Conservation (phyloP, 2,888 invertebrate genomes). For the Megastigmus dorsalis region DNA sequence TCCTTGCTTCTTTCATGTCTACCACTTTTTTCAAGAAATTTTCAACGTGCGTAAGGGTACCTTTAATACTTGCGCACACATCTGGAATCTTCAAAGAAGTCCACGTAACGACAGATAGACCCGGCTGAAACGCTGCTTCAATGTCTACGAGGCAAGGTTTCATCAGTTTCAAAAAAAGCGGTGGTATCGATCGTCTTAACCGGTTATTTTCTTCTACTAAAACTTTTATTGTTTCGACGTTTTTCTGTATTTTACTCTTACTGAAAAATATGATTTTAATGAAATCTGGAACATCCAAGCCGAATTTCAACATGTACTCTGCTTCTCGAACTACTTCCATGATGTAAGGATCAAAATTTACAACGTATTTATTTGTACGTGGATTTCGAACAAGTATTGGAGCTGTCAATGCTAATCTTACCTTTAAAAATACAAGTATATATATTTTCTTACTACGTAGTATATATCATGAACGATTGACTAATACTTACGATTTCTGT, state of each 20-base stretch:
- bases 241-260: constrained; percentile 81
- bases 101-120: constrained; percentile 87
- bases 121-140: constrained; percentile 84
- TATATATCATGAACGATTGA: not conserved
- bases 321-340: constrained; percentile 86
- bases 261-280: constrained; percentile 85
- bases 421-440: constrained; percentile 71
- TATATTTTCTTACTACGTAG: not conserved
- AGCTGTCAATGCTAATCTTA: constrained; percentile 80
- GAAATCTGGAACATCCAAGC: constrained; percentile 84
- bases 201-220: constrained; percentile 80
- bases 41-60: constrained; percentile 79
- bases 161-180: constrained; percentile 82
- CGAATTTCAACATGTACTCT: constrained; percentile 87
- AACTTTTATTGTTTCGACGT: constrained; percentile 79
- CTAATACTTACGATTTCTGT: constrained; percentile 81
- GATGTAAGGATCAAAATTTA: constrained; percentile 85
- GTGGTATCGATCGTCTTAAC: constrained; percentile 77
- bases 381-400: constrained; percentile 84
- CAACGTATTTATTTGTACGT: constrained; percentile 79
- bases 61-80: constrained; percentile 78
- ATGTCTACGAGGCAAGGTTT: constrained; percentile 81
- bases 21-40: constrained; percentile 82
- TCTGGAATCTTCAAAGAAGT: constrained; percentile 84
- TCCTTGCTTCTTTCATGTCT: constrained; percentile 85